phyloP scores from a whole-genome alignment of 2,888 invertebrate species.

The Sepioteuthis lessoniana region DNA sequence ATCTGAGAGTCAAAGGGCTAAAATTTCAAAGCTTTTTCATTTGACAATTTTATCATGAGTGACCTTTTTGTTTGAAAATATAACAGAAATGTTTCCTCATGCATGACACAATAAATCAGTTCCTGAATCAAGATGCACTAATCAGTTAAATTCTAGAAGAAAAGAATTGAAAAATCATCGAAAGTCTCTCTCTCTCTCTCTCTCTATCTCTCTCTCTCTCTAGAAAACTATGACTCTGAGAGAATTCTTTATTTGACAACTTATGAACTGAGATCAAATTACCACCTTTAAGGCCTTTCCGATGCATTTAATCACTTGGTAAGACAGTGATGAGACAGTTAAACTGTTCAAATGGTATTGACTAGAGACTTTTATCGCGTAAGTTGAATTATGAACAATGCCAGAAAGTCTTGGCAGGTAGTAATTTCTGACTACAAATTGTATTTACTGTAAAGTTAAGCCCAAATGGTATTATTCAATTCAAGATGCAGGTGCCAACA shows the following conservation, averaged over 20 bases:
- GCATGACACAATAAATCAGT: no score
- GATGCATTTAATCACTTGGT: not conserved
- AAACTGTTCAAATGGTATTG: not conserved
- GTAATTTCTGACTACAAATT: slow-evolving; percentile 10
- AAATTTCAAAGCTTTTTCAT: no score
- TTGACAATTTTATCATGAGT: no score
- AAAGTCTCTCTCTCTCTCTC: no score
- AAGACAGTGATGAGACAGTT: not conserved
- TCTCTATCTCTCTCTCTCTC: no score
- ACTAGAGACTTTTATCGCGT: slow-evolving; percentile 11
- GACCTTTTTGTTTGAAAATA: no score
- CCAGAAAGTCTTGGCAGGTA: not conserved
- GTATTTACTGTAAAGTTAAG: not conserved
- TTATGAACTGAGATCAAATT: not conserved
- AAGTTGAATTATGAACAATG: not conserved
- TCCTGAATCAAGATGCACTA: no score
- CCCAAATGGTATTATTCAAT: not conserved
- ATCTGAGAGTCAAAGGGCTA: no score
- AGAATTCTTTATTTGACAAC: not conserved
- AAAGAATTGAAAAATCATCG: not conserved
- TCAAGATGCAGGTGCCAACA: slow-evolving; percentile 33
- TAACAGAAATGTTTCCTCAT: no score
- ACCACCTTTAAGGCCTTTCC: not conserved
- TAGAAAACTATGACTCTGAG: not conserved
- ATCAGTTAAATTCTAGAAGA: no score